Evolutionary conservation across 2,888 invertebrate genomes (phyloP).

Genomic region (Danaus chrysippus): DNA sequence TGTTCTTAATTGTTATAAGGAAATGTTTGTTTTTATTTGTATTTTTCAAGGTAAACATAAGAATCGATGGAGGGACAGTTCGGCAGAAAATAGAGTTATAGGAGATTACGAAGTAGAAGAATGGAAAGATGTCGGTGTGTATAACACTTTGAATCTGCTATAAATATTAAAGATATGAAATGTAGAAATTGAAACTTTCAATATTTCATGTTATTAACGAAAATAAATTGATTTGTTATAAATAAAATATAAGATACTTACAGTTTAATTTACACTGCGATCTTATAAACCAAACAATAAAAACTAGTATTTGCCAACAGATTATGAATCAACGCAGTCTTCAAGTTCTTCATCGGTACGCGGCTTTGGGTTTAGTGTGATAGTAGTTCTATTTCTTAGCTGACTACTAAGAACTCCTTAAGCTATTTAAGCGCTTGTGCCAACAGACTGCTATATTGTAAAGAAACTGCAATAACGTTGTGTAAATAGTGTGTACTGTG

Average conservation of each 20-base stretch:
- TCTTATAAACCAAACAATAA: constrained; percentile 12
- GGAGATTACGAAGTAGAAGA: constrained; percentile 86
- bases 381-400: constrained; percentile 52
- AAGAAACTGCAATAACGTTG: constrained; percentile 26
- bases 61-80: constrained; percentile 77
- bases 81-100: constrained; percentile 80
- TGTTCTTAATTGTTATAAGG: constrained; percentile 38
- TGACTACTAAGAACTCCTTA: constrained; percentile 41
- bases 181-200: no score
- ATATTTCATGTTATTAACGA: no score
- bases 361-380: constrained; percentile 41
- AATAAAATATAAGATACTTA: no score
- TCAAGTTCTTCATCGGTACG: constrained; percentile 47
- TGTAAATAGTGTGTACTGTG: constrained; percentile 21
- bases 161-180: constrained; percentile 6
- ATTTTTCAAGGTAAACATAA: constrained; percentile 74
- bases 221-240: no score
- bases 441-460: constrained; percentile 49
- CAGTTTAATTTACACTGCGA: no score
- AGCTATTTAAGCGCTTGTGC: constrained; percentile 48
- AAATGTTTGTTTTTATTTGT: constrained; percentile 11
- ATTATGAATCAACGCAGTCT: constrained; percentile 71
- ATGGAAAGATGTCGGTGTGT: constrained; percentile 84
- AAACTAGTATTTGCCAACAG: constrained; percentile 37
- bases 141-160: neutral